These are phyloP conservation scores for Fulica atra DNA, from an alignment of 2,113 vertebrate species.

Conservation along the genomic window DNA sequence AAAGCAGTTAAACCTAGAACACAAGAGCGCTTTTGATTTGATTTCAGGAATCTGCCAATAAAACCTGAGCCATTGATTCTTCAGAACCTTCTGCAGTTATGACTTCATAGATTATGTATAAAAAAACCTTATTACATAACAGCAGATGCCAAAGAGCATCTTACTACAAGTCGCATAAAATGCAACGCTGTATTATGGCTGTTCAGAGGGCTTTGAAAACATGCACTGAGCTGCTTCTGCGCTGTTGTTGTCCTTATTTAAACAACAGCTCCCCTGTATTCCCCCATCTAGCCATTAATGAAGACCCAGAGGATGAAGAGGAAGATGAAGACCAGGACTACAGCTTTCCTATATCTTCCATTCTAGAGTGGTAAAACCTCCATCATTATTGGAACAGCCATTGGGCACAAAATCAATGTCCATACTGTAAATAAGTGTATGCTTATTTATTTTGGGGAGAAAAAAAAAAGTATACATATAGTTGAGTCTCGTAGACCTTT, in stretches of 20 bases:
- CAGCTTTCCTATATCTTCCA: slow-evolving; percentile 97
- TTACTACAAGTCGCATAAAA: slow-evolving; percentile 83
- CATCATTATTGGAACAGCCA: slow-evolving; percentile 84
- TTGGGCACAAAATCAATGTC: slow-evolving; percentile 90
- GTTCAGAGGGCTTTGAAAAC: slow-evolving; percentile 87
- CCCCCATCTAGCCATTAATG: slow-evolving; percentile 99
- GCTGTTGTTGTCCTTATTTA: slow-evolving; percentile 96
- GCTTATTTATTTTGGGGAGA: slow-evolving; percentile 99
- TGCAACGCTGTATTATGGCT: slow-evolving; percentile 82
- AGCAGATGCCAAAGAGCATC: slow-evolving; percentile 83
- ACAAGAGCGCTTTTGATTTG: slow-evolving; percentile 90
- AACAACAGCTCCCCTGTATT: slow-evolving; percentile 99
- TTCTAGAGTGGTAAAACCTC: slow-evolving; percentile 95
- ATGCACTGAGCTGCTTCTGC: slow-evolving; percentile 91
- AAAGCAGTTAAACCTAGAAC: slow-evolving; percentile 84
- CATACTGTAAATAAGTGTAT: slow-evolving; percentile 99
- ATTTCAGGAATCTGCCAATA: slow-evolving; percentile 92
- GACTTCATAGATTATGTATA: slow-evolving; percentile 86
- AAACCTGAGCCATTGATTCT: slow-evolving; percentile 89
- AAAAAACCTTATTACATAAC: slow-evolving; percentile 81
- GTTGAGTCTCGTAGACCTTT: slow-evolving; percentile 99
- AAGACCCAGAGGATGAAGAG: slow-evolving; percentile 96
- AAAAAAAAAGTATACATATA: slow-evolving; percentile 94
- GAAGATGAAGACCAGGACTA: slow-evolving; percentile 98
- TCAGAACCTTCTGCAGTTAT: slow-evolving; percentile 85